Evolutionary conservation across 2,113 vertebrate species (phyloP).

Genomic region (Macquaria australasica): DNA sequence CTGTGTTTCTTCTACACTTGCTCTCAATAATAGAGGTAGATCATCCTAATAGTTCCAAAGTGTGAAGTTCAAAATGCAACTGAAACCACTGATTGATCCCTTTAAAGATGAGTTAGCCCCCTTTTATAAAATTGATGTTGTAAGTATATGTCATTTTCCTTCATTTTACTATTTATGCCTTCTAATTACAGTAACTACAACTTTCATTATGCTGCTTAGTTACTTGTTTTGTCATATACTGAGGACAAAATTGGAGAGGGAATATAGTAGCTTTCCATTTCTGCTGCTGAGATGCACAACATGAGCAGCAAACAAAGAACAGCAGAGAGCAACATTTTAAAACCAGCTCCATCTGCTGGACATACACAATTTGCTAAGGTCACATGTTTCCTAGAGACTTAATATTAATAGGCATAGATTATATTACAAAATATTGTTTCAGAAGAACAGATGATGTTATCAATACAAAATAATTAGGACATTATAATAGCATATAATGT

Average conservation of each 20-base stretch:
- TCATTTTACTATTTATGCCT: neutral
- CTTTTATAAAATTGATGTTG: neutral
- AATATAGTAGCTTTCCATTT: neutral
- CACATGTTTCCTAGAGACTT: neutral
- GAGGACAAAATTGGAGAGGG: neutral
- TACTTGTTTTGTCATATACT: neutral
- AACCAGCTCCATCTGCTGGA: constrained; percentile 66
- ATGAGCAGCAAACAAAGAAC: neutral
- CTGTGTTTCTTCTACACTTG: neutral
- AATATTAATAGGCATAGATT: neutral
- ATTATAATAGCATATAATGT: neutral
- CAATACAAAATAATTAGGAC: neutral
- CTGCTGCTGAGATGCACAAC: neutral
- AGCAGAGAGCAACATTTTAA: neutral
- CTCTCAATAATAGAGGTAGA: neutral
- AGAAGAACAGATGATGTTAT: neutral
- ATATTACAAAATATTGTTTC: neutral
- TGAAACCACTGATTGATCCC: neutral
- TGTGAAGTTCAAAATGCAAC: neutral
- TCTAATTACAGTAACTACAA: neutral
- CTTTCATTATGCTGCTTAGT: neutral
- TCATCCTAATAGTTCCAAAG: neutral
- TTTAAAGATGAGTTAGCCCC: neutral
- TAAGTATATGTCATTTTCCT: neutral
- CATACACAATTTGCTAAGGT: neutral